Percentiles rank a stretch among this genome's conserved stretches.
phyloP scores from a whole-genome alignment of 2,113 vertebrate genomes.

The Hyla sarda region DNA sequence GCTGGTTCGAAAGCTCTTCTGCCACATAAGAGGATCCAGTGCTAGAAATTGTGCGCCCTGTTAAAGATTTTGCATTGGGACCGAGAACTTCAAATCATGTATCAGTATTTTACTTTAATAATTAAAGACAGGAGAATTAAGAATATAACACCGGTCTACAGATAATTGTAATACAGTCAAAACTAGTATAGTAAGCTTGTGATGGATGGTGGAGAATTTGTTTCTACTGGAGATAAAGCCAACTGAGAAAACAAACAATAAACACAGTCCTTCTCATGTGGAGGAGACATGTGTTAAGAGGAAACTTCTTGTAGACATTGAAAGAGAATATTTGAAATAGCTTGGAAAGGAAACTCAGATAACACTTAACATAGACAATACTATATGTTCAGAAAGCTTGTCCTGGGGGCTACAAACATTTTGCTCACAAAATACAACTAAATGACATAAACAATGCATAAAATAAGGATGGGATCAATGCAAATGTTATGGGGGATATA shows the following conservation, averaged over 20 bases:
- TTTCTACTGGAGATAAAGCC: background rate
- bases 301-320: background rate
- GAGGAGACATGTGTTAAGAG: conserved; percentile 6
- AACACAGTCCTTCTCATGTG: background rate
- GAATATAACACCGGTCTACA: too few species aligned
- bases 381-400: background rate
- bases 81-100: too few species aligned
- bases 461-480: background rate
- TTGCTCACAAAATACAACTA: background rate
- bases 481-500: background rate
- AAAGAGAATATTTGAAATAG: conserved; percentile 5
- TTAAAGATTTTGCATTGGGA: too few species aligned
- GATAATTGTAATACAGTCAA: too few species aligned
- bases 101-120: too few species aligned
- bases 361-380: background rate
- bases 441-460: background rate
- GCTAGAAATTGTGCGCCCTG: too few species aligned
- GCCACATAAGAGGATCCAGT: too few species aligned
- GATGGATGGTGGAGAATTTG: background rate
- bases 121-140: too few species aligned
- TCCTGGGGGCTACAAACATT: background rate
- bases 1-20: too few species aligned
- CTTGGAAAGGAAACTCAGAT: background rate
- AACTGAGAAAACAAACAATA: conserved; percentile 41
- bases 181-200: background rate